Percentiles rank a stretch among this genome's conserved stretches.
phyloP scores from a whole-genome alignment of 2,797 vertebrate genomes.

The Poecile montanus region DNA sequence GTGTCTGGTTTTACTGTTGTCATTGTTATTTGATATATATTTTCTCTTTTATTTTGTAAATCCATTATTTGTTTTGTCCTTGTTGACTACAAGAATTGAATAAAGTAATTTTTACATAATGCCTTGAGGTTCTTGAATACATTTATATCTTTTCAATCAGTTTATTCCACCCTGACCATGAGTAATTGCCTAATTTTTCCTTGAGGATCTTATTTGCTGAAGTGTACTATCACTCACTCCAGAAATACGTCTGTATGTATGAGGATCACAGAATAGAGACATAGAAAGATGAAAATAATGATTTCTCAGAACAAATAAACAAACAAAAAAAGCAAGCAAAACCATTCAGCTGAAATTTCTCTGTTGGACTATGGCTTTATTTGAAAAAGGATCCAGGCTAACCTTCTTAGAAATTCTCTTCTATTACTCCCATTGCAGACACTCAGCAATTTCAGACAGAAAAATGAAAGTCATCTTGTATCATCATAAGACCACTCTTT shows the following conservation, averaged over 20 bases:
- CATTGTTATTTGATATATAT: not conserved
- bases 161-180: not conserved
- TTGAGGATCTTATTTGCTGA: slow-evolving; percentile 12
- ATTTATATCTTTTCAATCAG: not conserved
- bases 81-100: not conserved
- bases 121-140: slow-evolving; percentile 1
- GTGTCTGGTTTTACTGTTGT: not conserved
- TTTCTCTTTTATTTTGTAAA: slow-evolving; percentile 16
- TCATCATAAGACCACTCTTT: not conserved
- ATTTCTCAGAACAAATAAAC: not conserved
- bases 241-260: not conserved
- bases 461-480: not conserved
- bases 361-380: not conserved
- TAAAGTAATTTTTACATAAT: not conserved
- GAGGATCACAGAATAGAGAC: not conserved
- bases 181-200: slow-evolving; percentile 31
- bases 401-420: not conserved
- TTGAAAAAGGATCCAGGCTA: slow-evolving; percentile 5
- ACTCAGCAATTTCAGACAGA: not conserved
- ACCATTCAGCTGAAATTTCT: not conserved
- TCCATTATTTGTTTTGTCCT: slow-evolving; percentile 15
- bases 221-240: not conserved
- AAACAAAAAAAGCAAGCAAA: not conserved
- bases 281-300: not conserved
- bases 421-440: not conserved